These are phyloP conservation scores for Vidua macroura DNA, from an alignment of 2,113 vertebrate genomes.

Conservation along the genomic window DNA sequence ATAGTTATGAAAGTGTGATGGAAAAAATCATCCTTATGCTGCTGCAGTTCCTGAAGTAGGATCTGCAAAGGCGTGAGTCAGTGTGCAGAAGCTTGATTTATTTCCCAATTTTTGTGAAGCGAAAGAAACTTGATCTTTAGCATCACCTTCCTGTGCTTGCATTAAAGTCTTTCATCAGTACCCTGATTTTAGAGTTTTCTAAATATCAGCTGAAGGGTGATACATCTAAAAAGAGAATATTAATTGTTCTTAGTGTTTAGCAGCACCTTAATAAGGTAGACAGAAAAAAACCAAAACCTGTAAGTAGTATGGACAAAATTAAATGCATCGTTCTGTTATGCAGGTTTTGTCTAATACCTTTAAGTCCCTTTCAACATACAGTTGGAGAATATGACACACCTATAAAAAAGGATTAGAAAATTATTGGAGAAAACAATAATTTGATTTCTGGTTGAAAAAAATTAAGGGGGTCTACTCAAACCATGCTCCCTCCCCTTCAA, in stretches of 20 bases:
- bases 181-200: neutral
- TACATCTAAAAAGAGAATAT: neutral
- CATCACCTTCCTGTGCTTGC: neutral
- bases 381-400: neutral
- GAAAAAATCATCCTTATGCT: neutral
- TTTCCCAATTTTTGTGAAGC: neutral
- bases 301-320: constrained; percentile 8
- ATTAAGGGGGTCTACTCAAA: neutral
- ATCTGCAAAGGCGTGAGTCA: constrained; percentile 1
- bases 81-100: neutral
- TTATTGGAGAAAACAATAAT: neutral
- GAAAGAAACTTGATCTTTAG: neutral
- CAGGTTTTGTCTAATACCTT: neutral
- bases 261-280: neutral
- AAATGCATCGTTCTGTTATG: neutral
- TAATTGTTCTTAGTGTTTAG: neutral
- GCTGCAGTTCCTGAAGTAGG: neutral
- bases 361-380: neutral
- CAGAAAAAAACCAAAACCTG: neutral
- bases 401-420: neutral
- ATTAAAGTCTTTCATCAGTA: neutral
- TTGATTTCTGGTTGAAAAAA: neutral
- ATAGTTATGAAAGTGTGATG: neutral
- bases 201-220: neutral
- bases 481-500: fast-evolving